Evolutionary conservation across 2,797 vertebrate species (phyloP), one percentile per base, ranked within the genome.

Genomic region (Cirrhinus molitorella): DNA sequence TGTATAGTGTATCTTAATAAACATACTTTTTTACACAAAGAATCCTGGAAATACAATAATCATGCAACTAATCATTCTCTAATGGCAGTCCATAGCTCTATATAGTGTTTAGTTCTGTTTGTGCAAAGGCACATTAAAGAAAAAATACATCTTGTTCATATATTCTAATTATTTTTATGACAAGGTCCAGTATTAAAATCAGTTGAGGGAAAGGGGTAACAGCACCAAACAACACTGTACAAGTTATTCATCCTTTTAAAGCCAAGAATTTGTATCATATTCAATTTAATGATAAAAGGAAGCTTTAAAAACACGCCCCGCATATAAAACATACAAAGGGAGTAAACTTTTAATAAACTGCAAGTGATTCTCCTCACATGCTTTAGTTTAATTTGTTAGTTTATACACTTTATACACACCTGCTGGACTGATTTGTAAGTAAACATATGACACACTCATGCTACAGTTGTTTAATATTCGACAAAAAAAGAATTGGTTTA

Each of bases 361-460:
- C 19, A 23, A 43, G 37, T 34, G 61, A 61, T 61, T 59, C 61
- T 1, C 7, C 61, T 31, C 61, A 63, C 16, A 31, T 63, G 61
- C 61, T 17, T 34, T 8, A 67, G 66, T 68, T 68, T 68, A 68
- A 68, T 43, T 34, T 37, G 31, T 65, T 34, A 3, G 31, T 23
- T 40, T 68, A 68, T 34, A n/a, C 5, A 10, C 63, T 37, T 65
- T 8, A 59, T 21, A 66, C 16, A 68, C 66, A 40, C 37, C 37
- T 6, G 23, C 59, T 61, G 55, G 55, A 76, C 55, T 45, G 74
- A 45, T 45, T 37, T 25, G 37, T 45, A 28, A 45, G 74, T 76
- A 76, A 76, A 76, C 53, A 45, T 53, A 34, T 43, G 55, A 76
- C 55, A 61, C 16, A 23, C 51, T 76, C 73, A 76, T 76, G 73